Evolutionary conservation across 1,140 invertebrate genomes (phyloP), one percentile per base, ranked within the genome.

Genomic region (Arctopsyche grandis): DNA sequence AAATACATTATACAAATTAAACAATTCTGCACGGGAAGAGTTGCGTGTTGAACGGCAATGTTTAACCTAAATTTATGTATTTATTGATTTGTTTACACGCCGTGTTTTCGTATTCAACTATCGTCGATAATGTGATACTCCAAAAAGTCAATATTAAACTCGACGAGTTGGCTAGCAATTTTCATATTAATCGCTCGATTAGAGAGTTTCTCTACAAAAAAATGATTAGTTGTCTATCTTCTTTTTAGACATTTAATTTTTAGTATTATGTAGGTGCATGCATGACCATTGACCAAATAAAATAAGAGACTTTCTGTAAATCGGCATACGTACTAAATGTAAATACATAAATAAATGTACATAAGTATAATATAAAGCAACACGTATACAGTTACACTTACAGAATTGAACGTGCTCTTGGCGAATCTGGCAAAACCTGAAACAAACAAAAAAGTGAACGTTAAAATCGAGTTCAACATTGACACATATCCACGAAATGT

Each of bases 61-160:
- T 52, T 52, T 60, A 60, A 60, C 16, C 56, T 60, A 60, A 60
- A 60, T 60, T 3, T 60, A 19, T 60, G 9, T 19, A 60, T 21
- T 19, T n/a, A 60, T 60, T 21, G 56, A 60, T 60, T 19, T 60
- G 16, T 19, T 60, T 60, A 0, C 16, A 19, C 14, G 0, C 9
- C 9, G 14, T 0, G 16, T 60, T 60, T 19, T 19, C 16, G 1
- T 19, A 19, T 1, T 19, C 21, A 0, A 60, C 16, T 19, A n/a
- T 19, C 16, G 12, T 19, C 9, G 16, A 9, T 21, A 21, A 21
- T 60, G 3, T 21, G 56, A 60, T 19, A 60, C 56, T 60, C 0
- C n/a, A 60, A 60, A n/a, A n/a, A 52, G 16, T 52, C 12, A 52
- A 52, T 52, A n/a, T 52, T 52, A 10, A 52, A 16, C 48, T 52